Evolutionary conservation across 1,140 invertebrate genomes (phyloP).

Genomic region (Tenebrio molitor): DNA sequence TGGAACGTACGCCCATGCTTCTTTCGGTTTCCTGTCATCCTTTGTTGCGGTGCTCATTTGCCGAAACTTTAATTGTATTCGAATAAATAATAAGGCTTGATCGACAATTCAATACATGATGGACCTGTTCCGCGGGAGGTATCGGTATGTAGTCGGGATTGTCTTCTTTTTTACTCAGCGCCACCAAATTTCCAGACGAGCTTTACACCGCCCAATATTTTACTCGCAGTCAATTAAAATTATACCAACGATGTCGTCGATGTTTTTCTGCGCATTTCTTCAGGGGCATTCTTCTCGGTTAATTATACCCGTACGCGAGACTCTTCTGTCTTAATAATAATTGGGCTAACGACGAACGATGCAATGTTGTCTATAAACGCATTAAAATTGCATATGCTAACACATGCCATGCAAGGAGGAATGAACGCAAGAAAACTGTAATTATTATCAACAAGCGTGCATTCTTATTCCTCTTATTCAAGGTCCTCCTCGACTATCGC

Average conservation of each 20-base stretch:
- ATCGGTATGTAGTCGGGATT: slow-evolving; percentile 54
- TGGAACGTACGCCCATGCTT: slow-evolving; percentile 29
- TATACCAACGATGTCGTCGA: slow-evolving; percentile 46
- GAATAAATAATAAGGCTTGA: slow-evolving; percentile 57
- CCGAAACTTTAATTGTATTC: slow-evolving; percentile 58
- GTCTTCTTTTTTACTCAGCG: slow-evolving; percentile 54
- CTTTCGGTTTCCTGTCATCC: slow-evolving; percentile 41
- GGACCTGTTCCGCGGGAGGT: slow-evolving; percentile 55
- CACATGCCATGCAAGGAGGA: too few species aligned
- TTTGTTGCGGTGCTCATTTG: slow-evolving; percentile 55
- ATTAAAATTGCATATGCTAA: too few species aligned
- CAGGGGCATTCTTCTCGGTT: slow-evolving; percentile 21
- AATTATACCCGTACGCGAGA: slow-evolving; percentile 22
- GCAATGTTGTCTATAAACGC: slow-evolving; percentile 3
- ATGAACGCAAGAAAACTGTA: too few species aligned
- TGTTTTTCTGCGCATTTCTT: slow-evolving; percentile 41
- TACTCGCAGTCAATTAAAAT: slow-evolving; percentile 56
- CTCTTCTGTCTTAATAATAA: slow-evolving; percentile 33
- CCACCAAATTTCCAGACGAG: slow-evolving; percentile 55
- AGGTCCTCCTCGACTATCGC: too few species aligned
- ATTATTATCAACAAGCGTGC: too few species aligned
- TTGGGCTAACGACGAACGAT: slow-evolving; percentile 13
- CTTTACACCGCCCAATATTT: slow-evolving; percentile 53
- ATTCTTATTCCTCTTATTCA: too few species aligned
- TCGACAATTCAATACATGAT: slow-evolving; percentile 58